Evolutionary conservation across 2,113 vertebrate species (phyloP).

Genomic region (Melanotaenia duboulayi): DNA sequence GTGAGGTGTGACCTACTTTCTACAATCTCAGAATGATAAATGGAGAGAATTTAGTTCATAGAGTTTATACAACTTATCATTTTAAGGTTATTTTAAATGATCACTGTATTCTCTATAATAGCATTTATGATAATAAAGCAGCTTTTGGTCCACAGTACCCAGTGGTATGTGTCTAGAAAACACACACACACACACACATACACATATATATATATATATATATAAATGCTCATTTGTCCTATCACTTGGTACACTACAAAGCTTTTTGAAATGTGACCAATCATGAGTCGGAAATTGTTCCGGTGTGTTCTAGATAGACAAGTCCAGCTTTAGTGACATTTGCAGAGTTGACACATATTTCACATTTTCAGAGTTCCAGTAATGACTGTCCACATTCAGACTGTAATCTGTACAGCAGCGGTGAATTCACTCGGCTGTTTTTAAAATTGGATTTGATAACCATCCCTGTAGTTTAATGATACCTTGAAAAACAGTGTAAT

Average conservation of each 20-base stretch:
- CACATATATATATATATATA: too few species aligned
- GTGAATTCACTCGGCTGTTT: background rate
- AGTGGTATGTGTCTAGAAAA: background rate
- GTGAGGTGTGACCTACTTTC: background rate
- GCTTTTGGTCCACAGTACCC: background rate
- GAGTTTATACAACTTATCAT: too few species aligned
- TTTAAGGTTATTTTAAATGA: background rate
- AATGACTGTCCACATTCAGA: background rate
- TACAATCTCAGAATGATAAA: background rate
- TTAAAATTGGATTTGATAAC: too few species aligned
- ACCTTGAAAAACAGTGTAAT: too few species aligned
- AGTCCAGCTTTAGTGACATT: slow-evolving; percentile 23
- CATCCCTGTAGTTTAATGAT: too few species aligned
- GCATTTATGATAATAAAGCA: background rate
- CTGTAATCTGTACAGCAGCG: background rate
- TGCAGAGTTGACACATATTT: slow-evolving; percentile 49
- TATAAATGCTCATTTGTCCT: too few species aligned
- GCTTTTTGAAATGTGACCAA: background rate
- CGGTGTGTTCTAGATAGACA: background rate
- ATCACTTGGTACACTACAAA: background rate
- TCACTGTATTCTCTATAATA: background rate
- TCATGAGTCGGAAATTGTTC: background rate
- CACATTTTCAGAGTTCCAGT: slow-evolving; percentile 43
- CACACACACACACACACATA: too few species aligned
- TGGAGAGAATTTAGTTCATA: background rate